A percentile compares a stretch with the other conserved stretches of the same genome.
phyloP scores from a whole-genome alignment of 2,113 vertebrate species.

The Silurus asotus region DNA sequence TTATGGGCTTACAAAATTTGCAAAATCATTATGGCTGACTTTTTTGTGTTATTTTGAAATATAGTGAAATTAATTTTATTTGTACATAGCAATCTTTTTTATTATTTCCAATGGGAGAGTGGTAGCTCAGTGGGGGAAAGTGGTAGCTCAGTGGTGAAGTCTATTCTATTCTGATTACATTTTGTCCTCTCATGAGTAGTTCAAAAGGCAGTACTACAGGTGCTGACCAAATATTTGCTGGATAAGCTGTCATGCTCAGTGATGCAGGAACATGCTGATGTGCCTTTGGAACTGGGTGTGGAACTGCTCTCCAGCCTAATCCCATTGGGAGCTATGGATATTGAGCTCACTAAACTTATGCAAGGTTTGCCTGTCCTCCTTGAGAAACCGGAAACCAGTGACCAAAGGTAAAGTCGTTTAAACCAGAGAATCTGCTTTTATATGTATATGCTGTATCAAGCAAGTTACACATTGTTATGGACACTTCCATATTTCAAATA shows the following conservation, averaged over 20 bases:
- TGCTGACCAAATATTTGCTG: slow-evolving; percentile 78
- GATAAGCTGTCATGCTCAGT: slow-evolving; percentile 67
- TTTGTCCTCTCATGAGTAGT: slow-evolving; percentile 65
- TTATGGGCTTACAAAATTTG: too few species aligned
- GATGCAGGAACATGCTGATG: slow-evolving; percentile 40
- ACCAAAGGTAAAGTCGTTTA: slow-evolving; percentile 73
- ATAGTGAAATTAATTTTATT: neutral
- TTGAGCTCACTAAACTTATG: slow-evolving; percentile 66
- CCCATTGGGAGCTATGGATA: slow-evolving; percentile 61
- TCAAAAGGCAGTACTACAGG: slow-evolving; percentile 63
- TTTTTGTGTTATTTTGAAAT: neutral
- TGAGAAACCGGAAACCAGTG: slow-evolving; percentile 57
- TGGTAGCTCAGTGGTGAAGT: too few species aligned
- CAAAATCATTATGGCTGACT: too few species aligned
- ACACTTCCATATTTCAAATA: neutral
- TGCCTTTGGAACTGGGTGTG: slow-evolving; percentile 42
- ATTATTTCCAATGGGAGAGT: neutral
- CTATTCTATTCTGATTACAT: too few species aligned
- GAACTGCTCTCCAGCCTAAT: slow-evolving; percentile 77
- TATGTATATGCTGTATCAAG: neutral
- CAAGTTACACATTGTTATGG: neutral
- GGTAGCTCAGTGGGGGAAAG: too few species aligned
- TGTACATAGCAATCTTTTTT: neutral
- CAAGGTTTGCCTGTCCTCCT: slow-evolving; percentile 72
- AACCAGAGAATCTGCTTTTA: neutral